Base-by-base conservation (phyloP, 2,888 invertebrate species). In the Mechanitis mazaeus region DNA sequence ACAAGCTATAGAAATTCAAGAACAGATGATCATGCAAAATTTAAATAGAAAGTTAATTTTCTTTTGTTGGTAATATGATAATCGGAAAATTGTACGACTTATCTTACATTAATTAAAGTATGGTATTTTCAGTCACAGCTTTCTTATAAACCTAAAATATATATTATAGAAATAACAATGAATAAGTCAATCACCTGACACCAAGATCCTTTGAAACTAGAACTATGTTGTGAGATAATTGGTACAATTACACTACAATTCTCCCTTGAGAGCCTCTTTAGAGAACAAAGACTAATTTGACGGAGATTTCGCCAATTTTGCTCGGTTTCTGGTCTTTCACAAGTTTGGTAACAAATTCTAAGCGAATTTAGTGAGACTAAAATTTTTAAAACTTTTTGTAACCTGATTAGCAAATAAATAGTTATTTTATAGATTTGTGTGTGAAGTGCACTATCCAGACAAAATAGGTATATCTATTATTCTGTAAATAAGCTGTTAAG, bases 161-260 rank as follows among this genome's bases (percentile, higher is more conserved):
- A 20, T 20, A 20, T 20, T 20, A 20, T 20, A 20, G 20, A 2
- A 42, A 42, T 9, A 11, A 42, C 42, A 42, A 42, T 42, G 42
- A 3, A 9, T 42, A 42, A 42, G 42, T 42, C 42, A 42, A 42
- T 42, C 42, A 42, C 42, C 45, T 31, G 28, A 45, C 58, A 58
- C 45, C 54, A 54, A 54, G 56, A 56, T 9, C 45, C 59, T 64
- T 64, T 56, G 54, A 58, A 60, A 60, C 57, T 60, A 55, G 42
- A 56, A 57, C 56, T 61, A 64, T 61, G 63, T 50, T 63, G 63
- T 60, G 45, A 58, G 55, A 46, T 61, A 67, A 67, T 67, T 67
- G 57, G 54, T 59, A 55, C 63, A 64, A 67, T 63, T 63, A 64
- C 60, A 64, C 58, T 56, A 63, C 63, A 61, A 66, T 68, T 64